These are phyloP conservation scores for Spea hammondii DNA, from an alignment of 2,797 vertebrate genomes.

Conservation along the genomic window DNA sequence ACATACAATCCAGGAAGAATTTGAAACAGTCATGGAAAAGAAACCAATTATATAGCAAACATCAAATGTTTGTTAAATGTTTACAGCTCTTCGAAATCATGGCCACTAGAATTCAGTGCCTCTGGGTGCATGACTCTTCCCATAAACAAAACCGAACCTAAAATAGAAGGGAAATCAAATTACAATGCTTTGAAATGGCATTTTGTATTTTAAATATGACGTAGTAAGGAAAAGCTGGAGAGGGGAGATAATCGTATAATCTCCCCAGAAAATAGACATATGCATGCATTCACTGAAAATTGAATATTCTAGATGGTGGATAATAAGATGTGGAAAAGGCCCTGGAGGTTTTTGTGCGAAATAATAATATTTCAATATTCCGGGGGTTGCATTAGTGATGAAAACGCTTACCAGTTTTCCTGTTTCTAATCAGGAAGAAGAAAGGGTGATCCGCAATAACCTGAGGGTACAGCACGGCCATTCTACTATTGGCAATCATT, in stretches of 20 bases:
- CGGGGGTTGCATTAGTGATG: too few relatives aligned
- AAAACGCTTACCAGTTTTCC: conserved; percentile 78
- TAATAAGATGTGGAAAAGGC: conserved; percentile 3
- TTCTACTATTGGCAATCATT: conserved; percentile 92
- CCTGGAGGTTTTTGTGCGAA: too few relatives aligned
- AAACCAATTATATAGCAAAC: conserved; percentile 59
- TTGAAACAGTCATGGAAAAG: conserved; percentile 60
- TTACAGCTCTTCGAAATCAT: conserved; percentile 90
- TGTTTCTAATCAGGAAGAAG: conserved; percentile 91
- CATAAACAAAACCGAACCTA: conserved; percentile 92
- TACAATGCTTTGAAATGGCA: conserved; percentile 23
- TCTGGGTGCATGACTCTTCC: conserved; percentile 96
- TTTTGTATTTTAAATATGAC: conserved; percentile 15
- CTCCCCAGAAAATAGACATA: neutral
- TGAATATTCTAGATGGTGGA: neutral
- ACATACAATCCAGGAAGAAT: conserved; percentile 58
- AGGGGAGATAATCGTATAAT: conserved; percentile 24
- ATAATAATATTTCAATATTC: too few relatives aligned
- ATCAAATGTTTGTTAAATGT: conserved; percentile 60
- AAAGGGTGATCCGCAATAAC: conserved; percentile 98
- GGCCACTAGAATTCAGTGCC: conserved; percentile 80
- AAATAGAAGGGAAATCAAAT: neutral
- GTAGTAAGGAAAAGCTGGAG: conserved; percentile 14
- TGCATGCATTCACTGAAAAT: neutral
- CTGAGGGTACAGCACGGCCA: conserved; percentile 91